phyloP scores from a whole-genome alignment of 2,888 invertebrate species.

The Scaptomyza cyrtandrae region DNA sequence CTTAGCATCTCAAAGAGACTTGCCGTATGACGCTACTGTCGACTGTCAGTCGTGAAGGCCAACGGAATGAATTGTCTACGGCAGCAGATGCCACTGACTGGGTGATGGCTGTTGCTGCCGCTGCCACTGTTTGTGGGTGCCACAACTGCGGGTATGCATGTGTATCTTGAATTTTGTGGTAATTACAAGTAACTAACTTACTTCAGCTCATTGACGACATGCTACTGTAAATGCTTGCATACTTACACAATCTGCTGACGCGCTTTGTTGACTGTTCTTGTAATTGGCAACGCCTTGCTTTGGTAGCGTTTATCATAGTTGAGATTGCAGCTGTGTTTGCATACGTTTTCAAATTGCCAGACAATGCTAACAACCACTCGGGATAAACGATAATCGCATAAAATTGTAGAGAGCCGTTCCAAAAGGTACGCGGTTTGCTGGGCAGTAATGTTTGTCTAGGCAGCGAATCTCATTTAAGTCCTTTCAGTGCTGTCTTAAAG shows the following conservation, averaged over 20 bases:
- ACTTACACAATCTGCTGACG: conserved; percentile 71
- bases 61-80: conserved; percentile 52
- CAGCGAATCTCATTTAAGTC: conserved; percentile 1
- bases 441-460: conserved; percentile 10
- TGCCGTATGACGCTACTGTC: conserved; percentile 41
- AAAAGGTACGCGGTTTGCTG: conserved; percentile 18
- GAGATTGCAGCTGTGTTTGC: conserved; percentile 46
- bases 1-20: conserved; percentile 55
- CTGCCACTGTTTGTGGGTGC: conserved; percentile 11
- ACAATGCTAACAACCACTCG: conserved; percentile 33
- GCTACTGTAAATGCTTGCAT: conserved; percentile 44
- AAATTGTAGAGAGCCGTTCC: conserved; percentile 4
- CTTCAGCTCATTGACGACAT: conserved; percentile 66
- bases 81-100: conserved; percentile 20
- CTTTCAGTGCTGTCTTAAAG: conserved; percentile 8
- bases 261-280: conserved; percentile 67
- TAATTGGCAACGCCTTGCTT: conserved; percentile 66
- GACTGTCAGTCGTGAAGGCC: conserved; percentile 69
- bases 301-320: conserved; percentile 32
- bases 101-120: not conserved
- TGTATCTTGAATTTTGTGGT: conserved; percentile 77
- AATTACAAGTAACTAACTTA: conserved; percentile 79
- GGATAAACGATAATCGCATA: conserved; percentile 46
- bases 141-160: conserved; percentile 35
- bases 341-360: conserved; percentile 41